Conservation (phyloP, 2,113 vertebrate species). For the Dasyprocta punctata region DNA sequence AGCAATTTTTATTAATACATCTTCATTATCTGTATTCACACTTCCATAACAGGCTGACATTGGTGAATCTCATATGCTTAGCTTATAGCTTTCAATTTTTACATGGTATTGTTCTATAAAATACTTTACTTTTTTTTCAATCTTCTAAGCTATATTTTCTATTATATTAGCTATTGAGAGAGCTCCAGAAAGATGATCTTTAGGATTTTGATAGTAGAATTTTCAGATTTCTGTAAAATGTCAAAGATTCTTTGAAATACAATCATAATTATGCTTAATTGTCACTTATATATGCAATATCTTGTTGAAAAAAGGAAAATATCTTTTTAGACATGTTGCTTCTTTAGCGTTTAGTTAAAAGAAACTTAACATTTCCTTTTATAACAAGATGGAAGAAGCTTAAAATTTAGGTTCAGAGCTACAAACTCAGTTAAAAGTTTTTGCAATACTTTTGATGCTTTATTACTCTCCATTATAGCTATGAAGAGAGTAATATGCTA, state of each 20-base stretch:
- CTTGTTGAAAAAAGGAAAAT: constrained; percentile 34
- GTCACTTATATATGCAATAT: constrained; percentile 6
- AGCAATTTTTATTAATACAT: neutral
- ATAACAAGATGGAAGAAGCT: neutral
- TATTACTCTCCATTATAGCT: neutral
- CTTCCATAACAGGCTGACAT: neutral
- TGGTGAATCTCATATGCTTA: neutral
- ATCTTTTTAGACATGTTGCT: neutral
- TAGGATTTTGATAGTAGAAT: neutral
- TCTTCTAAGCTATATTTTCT: neutral
- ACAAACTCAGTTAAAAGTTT: neutral
- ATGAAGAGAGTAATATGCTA: constrained; percentile 31
- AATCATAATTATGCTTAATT: neutral
- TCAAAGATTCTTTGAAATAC: constrained; percentile 20
- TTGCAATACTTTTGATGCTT: constrained; percentile 27
- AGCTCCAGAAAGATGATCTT: neutral
- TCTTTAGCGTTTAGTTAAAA: neutral
- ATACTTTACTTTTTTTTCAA: neutral
- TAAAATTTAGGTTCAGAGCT: constrained; percentile 15
- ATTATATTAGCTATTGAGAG: neutral
- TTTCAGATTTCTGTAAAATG: constrained; percentile 21
- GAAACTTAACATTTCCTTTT: neutral
- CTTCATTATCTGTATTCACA: neutral
- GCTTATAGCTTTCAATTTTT: neutral
- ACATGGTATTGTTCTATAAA: neutral